Percentiles rank a stretch among this genome's conserved stretches.
Conservation (phyloP, 1,140 invertebrate genomes). For the Drosophila orena region DNA sequence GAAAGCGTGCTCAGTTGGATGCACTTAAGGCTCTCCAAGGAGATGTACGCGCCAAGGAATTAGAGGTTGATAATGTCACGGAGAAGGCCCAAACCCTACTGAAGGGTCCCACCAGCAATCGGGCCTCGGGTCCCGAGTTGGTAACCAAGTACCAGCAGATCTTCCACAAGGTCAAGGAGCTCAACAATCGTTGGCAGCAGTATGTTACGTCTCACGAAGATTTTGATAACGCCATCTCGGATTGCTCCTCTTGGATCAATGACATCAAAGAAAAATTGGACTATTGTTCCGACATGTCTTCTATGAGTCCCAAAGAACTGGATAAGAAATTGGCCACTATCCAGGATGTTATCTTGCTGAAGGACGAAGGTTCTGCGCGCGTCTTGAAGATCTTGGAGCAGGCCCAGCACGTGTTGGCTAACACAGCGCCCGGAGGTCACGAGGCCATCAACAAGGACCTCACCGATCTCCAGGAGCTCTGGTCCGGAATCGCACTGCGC, state of each 20-base stretch:
- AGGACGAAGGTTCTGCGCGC: slow-evolving; percentile 96
- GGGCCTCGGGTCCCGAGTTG: slow-evolving; percentile 92
- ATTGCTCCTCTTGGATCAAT: slow-evolving; percentile 93
- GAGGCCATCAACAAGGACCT: slow-evolving; percentile 93
- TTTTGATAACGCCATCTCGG: slow-evolving; percentile 92
- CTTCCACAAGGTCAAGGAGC: slow-evolving; percentile 95
- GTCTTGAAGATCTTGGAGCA: slow-evolving; percentile 94
- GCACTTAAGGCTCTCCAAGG: slow-evolving; percentile 92
- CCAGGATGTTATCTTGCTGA: slow-evolving; percentile 93
- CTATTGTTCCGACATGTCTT: slow-evolving; percentile 92
- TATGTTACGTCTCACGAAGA: slow-evolving; percentile 96
- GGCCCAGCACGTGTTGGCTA: slow-evolving; percentile 96
- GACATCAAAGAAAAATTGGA: slow-evolving; percentile 93
- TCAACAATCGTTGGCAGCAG: slow-evolving; percentile 95
- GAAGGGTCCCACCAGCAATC: slow-evolving; percentile 87
- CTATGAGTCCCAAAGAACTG: slow-evolving; percentile 93
- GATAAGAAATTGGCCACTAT: slow-evolving; percentile 94
- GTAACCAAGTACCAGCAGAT: slow-evolving; percentile 96
- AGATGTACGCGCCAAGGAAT: slow-evolving; percentile 94
- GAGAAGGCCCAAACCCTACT: slow-evolving; percentile 94
- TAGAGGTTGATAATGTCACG: slow-evolving; percentile 96
- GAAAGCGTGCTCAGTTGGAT: slow-evolving; percentile 94
- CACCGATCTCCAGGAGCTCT: slow-evolving; percentile 94
- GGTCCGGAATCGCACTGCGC: slow-evolving; percentile 93
- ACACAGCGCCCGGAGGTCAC: slow-evolving; percentile 95